Evolutionary conservation across 2,888 invertebrate species (phyloP).

Genomic region (Lordiphosa andalusiaca): DNA sequence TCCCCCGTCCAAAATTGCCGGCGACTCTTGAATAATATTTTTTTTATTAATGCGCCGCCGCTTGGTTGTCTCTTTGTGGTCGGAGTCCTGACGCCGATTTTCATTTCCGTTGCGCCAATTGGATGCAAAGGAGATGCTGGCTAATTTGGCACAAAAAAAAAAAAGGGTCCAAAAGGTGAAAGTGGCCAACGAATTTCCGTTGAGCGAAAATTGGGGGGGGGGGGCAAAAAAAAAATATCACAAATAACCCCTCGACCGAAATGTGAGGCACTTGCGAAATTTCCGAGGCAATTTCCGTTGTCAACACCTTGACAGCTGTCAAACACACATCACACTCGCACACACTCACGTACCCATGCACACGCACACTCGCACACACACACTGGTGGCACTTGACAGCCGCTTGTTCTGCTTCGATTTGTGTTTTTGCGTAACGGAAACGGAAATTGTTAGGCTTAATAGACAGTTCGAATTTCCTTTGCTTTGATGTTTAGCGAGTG

Average conservation of each 20-base stretch:
- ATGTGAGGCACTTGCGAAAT: conserved; percentile 60
- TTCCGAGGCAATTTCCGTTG: conserved; percentile 71
- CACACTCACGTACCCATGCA: conserved; percentile 14
- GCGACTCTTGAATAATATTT: conserved; percentile 26
- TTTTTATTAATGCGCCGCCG: conserved; percentile 11
- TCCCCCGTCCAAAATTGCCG: background rate
- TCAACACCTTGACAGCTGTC: conserved; percentile 74
- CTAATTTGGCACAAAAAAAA: conserved; percentile 61
- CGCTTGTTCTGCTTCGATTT: conserved; percentile 27
- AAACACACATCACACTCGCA: conserved; percentile 47
- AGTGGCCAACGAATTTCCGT: conserved; percentile 41
- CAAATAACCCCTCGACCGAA: conserved; percentile 13
- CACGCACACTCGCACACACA: conserved; percentile 15
- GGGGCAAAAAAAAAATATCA: too few species aligned
- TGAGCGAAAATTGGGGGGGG: too few species aligned
- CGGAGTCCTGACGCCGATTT: conserved; percentile 31
- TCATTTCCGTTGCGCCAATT: conserved; percentile 56
- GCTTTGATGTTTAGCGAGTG: conserved; percentile 50
- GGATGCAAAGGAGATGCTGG: conserved; percentile 34
- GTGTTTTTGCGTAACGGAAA: conserved; percentile 52
- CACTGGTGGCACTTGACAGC: conserved; percentile 30
- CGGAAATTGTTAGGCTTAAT: conserved; percentile 76
- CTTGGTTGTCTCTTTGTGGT: conserved; percentile 7
- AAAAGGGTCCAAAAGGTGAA: conserved; percentile 15
- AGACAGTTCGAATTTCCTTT: conserved; percentile 70